These are phyloP conservation scores for Rhinichthys osculus DNA, from an alignment of 2,797 vertebrate genomes.

Conservation along the genomic window DNA sequence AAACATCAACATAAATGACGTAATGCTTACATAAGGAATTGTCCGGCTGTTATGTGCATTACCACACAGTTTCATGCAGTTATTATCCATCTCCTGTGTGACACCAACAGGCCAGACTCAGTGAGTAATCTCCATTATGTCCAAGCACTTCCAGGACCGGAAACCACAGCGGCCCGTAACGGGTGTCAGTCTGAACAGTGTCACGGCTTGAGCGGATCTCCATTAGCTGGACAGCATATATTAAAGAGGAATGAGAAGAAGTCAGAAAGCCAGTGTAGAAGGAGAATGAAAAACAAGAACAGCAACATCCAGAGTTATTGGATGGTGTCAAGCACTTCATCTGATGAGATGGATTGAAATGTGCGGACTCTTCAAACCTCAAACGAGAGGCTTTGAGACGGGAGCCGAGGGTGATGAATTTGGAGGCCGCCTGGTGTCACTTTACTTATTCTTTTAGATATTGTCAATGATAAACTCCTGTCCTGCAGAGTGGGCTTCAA, in stretches of 20 bases:
- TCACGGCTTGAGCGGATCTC: slow-evolving; percentile 57
- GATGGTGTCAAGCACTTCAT: slow-evolving; percentile 61
- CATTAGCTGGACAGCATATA: slow-evolving; percentile 29
- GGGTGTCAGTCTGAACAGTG: slow-evolving; percentile 31
- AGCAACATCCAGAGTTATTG: slow-evolving; percentile 48
- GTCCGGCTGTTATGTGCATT: slow-evolving; percentile 56
- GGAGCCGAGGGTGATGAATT: slow-evolving; percentile 3
- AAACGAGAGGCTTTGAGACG: not conserved
- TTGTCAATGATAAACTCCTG: slow-evolving; percentile 14
- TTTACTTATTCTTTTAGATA: slow-evolving; percentile 11
- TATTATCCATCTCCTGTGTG: slow-evolving; percentile 47
- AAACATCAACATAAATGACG: slow-evolving; percentile 66
- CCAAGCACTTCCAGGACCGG: slow-evolving; percentile 44
- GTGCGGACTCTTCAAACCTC: slow-evolving; percentile 52
- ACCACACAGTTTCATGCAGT: slow-evolving; percentile 41
- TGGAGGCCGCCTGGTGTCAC: not conserved
- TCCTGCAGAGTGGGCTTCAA: slow-evolving; percentile 26
- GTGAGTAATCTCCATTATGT: slow-evolving; percentile 41
- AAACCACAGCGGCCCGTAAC: slow-evolving; percentile 22
- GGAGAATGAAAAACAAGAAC: slow-evolving; percentile 1
- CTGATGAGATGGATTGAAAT: slow-evolving; percentile 64
- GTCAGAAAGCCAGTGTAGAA: slow-evolving; percentile 8
- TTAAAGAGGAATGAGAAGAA: slow-evolving; percentile 44
- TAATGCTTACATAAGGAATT: slow-evolving; percentile 70
- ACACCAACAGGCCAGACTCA: slow-evolving; percentile 45